Evolutionary conservation across 2,113 vertebrate species (phyloP), one percentile per base, ranked within the genome.

Genomic region (Sardina pilchardus): DNA sequence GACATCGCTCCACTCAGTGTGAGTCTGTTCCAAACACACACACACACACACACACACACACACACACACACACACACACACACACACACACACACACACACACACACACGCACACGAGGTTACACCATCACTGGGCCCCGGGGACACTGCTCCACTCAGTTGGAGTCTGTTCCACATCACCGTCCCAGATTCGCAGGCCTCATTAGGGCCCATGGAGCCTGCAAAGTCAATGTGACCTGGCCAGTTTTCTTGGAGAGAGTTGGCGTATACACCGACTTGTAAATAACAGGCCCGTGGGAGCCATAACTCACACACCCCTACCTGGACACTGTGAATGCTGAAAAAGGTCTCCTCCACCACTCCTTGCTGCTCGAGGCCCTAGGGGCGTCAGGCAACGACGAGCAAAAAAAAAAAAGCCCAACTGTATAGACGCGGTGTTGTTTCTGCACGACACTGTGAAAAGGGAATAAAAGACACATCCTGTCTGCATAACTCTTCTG

Each of bases 151-250:
- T 75, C 21, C 24, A 9, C 14, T 45, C 80, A 14, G 7, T 78
- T 45, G n/a, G 19, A 63, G 36, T 80, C 5, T 88, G 82, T 82
- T 75, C 84, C 53, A 82, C 56, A 81, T 88, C 53, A 86, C 36
- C 75, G 81, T 81, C 80, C 50, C 67, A 36, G 39, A 30, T 80
- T 48, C 39, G 5, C 21, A 78, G 42, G 24, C 82, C 47, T 82
- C 82, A 42, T 81, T 63, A 59, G 47, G 71, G 16, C 5, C 1
- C 81, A 16, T 8, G 24, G 10, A 44, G 83, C 26, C 42, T 48
- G 39, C 36, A 78, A 53, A 88, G 82, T 43, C 84, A 75, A 36
- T 53, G 83, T 75, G 83, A 84, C 86, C 80, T 48, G 50, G 44
- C 21, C 67, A 48, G 50, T 81, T 88, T 85, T 78, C 82, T 85